phyloP scores from a whole-genome alignment of 2,113 vertebrate genomes.

The Acinonyx jubatus region DNA sequence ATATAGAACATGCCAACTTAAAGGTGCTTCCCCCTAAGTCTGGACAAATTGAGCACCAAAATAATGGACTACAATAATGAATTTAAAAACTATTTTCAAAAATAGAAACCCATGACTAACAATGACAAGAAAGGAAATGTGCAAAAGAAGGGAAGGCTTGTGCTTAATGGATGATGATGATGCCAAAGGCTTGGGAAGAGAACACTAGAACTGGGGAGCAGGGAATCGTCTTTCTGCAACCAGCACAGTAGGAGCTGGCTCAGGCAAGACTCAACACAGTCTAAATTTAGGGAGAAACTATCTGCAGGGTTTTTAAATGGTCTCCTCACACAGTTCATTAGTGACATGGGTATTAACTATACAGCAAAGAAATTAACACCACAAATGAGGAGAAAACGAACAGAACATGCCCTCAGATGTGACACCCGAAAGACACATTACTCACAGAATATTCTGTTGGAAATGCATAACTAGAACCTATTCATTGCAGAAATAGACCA shows the following conservation, averaged over 20 bases:
- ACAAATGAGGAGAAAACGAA: background rate
- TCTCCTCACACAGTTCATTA: background rate
- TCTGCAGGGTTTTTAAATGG: background rate
- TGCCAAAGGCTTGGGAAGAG: background rate
- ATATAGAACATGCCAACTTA: background rate
- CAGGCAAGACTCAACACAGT: background rate
- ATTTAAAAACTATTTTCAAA: background rate
- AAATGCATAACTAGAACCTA: background rate
- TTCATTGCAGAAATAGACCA: background rate
- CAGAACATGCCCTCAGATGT: background rate
- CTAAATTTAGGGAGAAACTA: background rate
- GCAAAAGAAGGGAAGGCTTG: background rate
- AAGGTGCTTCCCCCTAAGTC: background rate
- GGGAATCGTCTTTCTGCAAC: background rate
- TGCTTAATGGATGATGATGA: background rate
- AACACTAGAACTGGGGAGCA: background rate
- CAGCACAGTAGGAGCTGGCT: background rate
- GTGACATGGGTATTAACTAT: background rate
- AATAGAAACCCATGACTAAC: background rate
- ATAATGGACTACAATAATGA: background rate
- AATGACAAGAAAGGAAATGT: background rate
- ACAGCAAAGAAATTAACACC: background rate
- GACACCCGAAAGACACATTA: background rate
- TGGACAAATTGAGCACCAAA: background rate
- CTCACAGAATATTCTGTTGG: background rate